Conservation (phyloP, 2,797 vertebrate genomes). For the Protonibea diacanthus region DNA sequence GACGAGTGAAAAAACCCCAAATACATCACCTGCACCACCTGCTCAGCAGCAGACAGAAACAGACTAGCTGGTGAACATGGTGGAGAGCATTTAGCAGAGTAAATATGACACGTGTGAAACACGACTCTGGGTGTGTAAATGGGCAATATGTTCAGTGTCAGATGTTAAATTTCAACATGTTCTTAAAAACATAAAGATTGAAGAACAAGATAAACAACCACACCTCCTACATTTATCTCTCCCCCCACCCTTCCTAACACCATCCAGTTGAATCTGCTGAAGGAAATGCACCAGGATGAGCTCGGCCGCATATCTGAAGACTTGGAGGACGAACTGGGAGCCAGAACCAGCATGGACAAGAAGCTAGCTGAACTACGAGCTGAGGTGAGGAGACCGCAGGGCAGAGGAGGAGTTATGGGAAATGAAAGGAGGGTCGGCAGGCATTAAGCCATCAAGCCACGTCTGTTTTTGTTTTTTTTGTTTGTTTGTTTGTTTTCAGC, state of each 20-base stretch:
- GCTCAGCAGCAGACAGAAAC: not conserved
- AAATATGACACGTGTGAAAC: no score
- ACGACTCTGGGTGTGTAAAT: no score
- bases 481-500: no score
- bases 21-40: not conserved
- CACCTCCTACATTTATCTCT: not conserved
- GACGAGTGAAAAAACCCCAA: not conserved
- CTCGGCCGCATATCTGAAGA: constrained; percentile 96
- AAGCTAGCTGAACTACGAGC: constrained; percentile 94
- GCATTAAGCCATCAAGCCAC: not conserved
- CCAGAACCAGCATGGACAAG: constrained; percentile 96
- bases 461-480: not conserved
- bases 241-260: no score
- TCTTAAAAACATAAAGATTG: not conserved
- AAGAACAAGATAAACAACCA: not conserved
- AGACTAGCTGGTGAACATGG: not conserved
- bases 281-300: constrained; percentile 96
- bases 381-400: constrained; percentile 84
- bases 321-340: constrained; percentile 95
- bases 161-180: no score
- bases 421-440: no score
- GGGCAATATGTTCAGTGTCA: no score
- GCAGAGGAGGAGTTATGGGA: no score
- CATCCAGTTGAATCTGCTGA: constrained; percentile 92
- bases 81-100: no score